Evolutionary conservation across 2,888 invertebrate species (phyloP).

Genomic region (Ephialtes manifestator): DNA sequence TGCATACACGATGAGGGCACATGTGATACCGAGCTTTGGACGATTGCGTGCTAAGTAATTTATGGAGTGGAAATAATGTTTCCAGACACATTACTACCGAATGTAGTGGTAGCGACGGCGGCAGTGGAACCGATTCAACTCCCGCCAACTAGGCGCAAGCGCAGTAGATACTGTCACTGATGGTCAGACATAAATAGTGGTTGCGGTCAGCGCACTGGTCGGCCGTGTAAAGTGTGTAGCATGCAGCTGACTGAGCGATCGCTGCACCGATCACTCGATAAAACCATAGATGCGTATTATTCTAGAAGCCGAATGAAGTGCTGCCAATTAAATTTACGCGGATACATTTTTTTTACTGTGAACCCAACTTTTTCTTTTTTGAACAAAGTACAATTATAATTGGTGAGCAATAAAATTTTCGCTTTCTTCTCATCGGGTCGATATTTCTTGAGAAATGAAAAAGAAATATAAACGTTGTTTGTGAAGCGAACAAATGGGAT

Average conservation of each 20-base stretch:
- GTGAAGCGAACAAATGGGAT: neutral
- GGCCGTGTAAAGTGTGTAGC: slow-evolving; percentile 55
- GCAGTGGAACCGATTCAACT: neutral
- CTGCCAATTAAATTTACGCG: neutral
- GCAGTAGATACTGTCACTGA: slow-evolving; percentile 63
- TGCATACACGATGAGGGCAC: slow-evolving; percentile 4
- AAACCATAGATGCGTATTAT: neutral
- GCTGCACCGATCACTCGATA: slow-evolving; percentile 5
- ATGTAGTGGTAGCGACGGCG: slow-evolving; percentile 17
- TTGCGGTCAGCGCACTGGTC: slow-evolving; percentile 67
- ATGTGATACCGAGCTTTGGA: slow-evolving; percentile 29
- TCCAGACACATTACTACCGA: slow-evolving; percentile 50
- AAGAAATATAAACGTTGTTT: neutral
- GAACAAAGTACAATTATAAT: neutral
- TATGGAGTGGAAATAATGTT: slow-evolving; percentile 59
- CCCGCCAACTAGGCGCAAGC: slow-evolving; percentile 24
- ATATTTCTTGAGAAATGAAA: neutral
- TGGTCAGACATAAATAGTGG: slow-evolving; percentile 70
- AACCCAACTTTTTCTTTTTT: neutral
- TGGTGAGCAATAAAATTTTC: neutral
- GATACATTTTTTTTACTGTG: neutral
- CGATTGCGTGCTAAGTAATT: slow-evolving; percentile 57
- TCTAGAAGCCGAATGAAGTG: neutral
- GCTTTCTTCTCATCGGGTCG: neutral
- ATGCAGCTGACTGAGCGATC: slow-evolving; percentile 19